Evolutionary conservation across 30 jellyfish, hydroid and myxozoan species (phyloP).

Genomic region (Calvadosia cruxmelitensis): DNA sequence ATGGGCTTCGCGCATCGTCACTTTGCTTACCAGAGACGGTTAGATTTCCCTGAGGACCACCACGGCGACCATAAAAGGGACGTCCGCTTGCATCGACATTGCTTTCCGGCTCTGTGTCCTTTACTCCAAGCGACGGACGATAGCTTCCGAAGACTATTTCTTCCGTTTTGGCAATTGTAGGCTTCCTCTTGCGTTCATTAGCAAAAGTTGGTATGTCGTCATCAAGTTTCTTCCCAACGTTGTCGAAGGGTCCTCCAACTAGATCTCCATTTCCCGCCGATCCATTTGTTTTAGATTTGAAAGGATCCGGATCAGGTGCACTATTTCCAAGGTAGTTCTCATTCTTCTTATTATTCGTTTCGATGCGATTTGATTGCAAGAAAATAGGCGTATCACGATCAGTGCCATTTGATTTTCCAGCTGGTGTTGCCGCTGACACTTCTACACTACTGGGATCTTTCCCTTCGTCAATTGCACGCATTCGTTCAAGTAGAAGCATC

Average conservation of each 20-base stretch:
- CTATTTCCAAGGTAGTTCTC: too few species aligned
- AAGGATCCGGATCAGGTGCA: background rate
- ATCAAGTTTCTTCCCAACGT: background rate
- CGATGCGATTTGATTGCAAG: background rate
- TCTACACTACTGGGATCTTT: constrained; percentile 11
- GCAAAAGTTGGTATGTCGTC: background rate
- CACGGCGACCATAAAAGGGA: background rate
- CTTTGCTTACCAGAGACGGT: background rate
- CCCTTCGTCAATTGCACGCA: constrained; percentile 66
- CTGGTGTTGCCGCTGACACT: background rate
- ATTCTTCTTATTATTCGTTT: too few species aligned
- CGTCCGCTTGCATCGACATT: background rate
- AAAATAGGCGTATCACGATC: background rate
- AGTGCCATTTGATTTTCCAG: background rate
- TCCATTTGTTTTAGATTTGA: background rate
- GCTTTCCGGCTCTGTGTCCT: background rate
- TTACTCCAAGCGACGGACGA: background rate
- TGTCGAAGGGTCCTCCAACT: background rate
- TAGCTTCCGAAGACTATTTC: background rate
- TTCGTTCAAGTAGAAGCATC: constrained; percentile 52
- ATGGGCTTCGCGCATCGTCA: background rate
- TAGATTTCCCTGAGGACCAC: background rate
- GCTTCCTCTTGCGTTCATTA: background rate
- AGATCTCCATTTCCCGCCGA: background rate
- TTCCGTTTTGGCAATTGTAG: background rate